Base-by-base conservation (phyloP, 2,888 invertebrate genomes). In the Lissonota sp. region DNA sequence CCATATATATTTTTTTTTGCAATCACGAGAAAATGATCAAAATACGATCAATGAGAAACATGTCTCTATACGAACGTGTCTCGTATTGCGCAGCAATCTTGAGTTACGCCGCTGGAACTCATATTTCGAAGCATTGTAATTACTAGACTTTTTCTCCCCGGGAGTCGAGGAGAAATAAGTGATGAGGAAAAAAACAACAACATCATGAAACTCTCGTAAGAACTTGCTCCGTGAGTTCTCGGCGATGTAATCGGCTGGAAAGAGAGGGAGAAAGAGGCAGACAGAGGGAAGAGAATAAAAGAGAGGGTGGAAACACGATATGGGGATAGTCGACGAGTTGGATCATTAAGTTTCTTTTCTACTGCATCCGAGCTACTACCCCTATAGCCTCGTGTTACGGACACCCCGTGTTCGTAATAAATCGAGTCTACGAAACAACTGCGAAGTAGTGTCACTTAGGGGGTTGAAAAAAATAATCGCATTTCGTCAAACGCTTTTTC, bases 341-440 rank as follows among this genome's bases (percentile, higher is more conserved):
- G 72, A 57, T 67, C 76, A 76, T 72, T 69, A 76, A 80, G 72
- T 58, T 76, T 26, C 63, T 37, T 76, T 80, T 76, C 80, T 76
- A 64, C 63, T 80, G 67, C 62, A 53, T 39, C 53, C 6, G 63
- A 46, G 42, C 44, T 49, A 51, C 66, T 57, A 16, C 16, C 16
- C 37, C 53, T 55, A 39, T 16, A 14, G 3, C 57, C 12, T 63
- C 49, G 49, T 12, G 60, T 40, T 62, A 62, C 80, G 12, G 44
- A 63, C 63, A 51, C n/a, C n/a, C 63, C 6, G 14, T 63, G 37
- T 53, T 60, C 49, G 10, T 16, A 51, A 51, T 71, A 60, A 49
- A 14, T 53, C 14, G 46, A 55, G 26, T 5, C 37, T 26, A n/a
- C 49, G 1, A 7, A 7, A 8, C 5, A 60, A 39, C 39, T 40